phyloP scores from a whole-genome alignment of 1,140 invertebrate genomes.

The Drosophila repletoides region DNA sequence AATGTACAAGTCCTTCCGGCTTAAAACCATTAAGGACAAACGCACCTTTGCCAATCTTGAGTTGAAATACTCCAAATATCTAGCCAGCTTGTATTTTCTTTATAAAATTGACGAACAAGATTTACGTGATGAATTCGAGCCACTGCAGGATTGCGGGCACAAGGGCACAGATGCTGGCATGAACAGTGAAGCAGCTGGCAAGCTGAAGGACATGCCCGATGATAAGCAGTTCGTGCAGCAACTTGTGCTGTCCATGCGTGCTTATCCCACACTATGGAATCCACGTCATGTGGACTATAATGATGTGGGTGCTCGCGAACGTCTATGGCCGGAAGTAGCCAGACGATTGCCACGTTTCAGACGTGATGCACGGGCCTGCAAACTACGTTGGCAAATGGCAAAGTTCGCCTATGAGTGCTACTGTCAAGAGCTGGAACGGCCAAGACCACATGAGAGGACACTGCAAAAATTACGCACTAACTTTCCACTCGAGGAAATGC shows the following conservation, averaged over 20 bases:
- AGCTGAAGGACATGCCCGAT: constrained; percentile 70
- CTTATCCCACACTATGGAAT: constrained; percentile 72
- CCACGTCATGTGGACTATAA: constrained; percentile 58
- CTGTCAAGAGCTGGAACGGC: constrained; percentile 55
- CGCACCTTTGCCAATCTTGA: constrained; percentile 62
- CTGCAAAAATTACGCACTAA: constrained; percentile 60
- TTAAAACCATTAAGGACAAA: constrained; percentile 73
- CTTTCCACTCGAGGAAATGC: constrained; percentile 75
- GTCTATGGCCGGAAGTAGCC: constrained; percentile 64
- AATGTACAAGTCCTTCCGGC: constrained; percentile 78
- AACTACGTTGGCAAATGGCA: constrained; percentile 74
- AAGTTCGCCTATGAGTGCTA: constrained; percentile 74
- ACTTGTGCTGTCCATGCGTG: constrained; percentile 51
- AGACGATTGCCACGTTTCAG: constrained; percentile 61
- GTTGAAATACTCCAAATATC: constrained; percentile 76
- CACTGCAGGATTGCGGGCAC: constrained; percentile 51
- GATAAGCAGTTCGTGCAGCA: constrained; percentile 70
- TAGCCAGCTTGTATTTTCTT: constrained; percentile 71
- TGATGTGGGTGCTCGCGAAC: constrained; percentile 62
- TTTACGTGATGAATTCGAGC: constrained; percentile 70
- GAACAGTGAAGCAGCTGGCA: constrained; percentile 17
- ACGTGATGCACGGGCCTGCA: constrained; percentile 59
- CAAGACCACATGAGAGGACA: constrained; percentile 51
- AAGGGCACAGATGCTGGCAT: not conserved
- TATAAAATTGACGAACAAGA: constrained; percentile 79